Conservation (phyloP, 2,113 vertebrate species). For the Vireo altiloquus region DNA sequence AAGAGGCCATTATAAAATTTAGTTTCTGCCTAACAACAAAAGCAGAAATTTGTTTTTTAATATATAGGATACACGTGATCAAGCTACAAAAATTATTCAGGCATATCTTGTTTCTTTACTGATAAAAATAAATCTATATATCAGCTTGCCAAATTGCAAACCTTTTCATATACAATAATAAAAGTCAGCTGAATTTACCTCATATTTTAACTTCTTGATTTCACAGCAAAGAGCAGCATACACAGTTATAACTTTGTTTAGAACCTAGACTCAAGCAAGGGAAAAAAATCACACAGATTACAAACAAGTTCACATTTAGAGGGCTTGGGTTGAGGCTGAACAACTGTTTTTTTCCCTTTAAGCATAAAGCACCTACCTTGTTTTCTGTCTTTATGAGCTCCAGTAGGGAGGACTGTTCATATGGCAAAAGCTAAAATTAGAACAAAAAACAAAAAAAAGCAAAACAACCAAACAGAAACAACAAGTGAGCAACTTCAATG, state of each 20-base stretch:
- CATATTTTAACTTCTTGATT: slow-evolving; percentile 96
- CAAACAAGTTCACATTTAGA: background rate
- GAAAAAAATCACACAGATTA: background rate
- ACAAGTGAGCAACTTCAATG: background rate
- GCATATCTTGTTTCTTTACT: background rate
- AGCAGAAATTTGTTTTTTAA: slow-evolving; percentile 42
- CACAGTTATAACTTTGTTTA: slow-evolving; percentile 98
- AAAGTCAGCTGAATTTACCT: slow-evolving; percentile 77
- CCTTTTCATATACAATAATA: background rate
- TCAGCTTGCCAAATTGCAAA: background rate
- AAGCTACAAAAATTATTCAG: background rate
- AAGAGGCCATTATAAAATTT: slow-evolving; percentile 97
- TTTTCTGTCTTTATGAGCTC: slow-evolving; percentile 99
- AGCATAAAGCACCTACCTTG: slow-evolving; percentile 79
- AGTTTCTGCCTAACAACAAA: slow-evolving; percentile 87
- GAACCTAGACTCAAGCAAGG: slow-evolving; percentile 75
- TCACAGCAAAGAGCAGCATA: slow-evolving; percentile 98
- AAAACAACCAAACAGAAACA: background rate
- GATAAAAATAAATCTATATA: background rate
- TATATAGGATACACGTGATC: background rate
- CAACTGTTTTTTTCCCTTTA: background rate
- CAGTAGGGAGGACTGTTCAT: slow-evolving; percentile 92
- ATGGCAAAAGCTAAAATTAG: slow-evolving; percentile 86
- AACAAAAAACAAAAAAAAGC: background rate
- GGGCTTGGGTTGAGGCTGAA: background rate